Evolutionary conservation across 2,113 vertebrate species (phyloP).

Genomic region (Planiliza haematocheilus): DNA sequence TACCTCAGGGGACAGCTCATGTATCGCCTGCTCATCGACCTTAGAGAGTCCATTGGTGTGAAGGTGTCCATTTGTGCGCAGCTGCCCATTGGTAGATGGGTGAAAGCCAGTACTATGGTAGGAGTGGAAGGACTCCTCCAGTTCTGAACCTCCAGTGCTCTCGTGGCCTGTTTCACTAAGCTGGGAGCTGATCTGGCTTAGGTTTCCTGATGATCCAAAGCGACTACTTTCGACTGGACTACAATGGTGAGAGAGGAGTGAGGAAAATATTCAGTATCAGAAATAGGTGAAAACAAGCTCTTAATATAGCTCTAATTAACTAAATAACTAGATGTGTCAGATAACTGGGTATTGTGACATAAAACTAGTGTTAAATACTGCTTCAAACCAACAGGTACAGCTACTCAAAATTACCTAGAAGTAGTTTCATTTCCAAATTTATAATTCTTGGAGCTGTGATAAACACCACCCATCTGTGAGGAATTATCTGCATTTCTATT

Average conservation of each 20-base stretch:
- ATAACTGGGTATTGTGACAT: slow-evolving; percentile 13
- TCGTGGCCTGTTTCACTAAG: slow-evolving; percentile 92
- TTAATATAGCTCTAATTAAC: slow-evolving; percentile 5
- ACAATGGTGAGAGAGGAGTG: slow-evolving; percentile 57
- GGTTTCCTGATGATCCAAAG: slow-evolving; percentile 94
- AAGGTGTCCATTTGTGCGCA: slow-evolving; percentile 69
- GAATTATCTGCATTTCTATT: not conserved
- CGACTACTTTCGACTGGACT: slow-evolving; percentile 95
- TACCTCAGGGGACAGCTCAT: slow-evolving; percentile 72
- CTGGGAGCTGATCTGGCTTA: slow-evolving; percentile 95
- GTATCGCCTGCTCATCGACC: slow-evolving; percentile 71
- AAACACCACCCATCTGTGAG: slow-evolving; percentile 22
- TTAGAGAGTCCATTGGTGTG: slow-evolving; percentile 76
- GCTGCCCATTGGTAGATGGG: slow-evolving; percentile 75
- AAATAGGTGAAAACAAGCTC: not conserved
- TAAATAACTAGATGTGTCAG: not conserved
- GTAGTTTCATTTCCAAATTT: too few species aligned
- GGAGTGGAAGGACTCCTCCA: slow-evolving; percentile 87
- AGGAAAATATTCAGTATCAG: slow-evolving; percentile 38
- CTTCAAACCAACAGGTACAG: too few species aligned
- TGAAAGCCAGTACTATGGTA: slow-evolving; percentile 83
- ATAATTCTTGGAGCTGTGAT: not conserved
- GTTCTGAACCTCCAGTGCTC: slow-evolving; percentile 84
- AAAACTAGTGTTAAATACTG: too few species aligned
- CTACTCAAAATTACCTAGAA: too few species aligned